These are phyloP conservation scores for Poliocrania exsul DNA, from an alignment of 2,797 vertebrate species.

Conservation along the genomic window DNA sequence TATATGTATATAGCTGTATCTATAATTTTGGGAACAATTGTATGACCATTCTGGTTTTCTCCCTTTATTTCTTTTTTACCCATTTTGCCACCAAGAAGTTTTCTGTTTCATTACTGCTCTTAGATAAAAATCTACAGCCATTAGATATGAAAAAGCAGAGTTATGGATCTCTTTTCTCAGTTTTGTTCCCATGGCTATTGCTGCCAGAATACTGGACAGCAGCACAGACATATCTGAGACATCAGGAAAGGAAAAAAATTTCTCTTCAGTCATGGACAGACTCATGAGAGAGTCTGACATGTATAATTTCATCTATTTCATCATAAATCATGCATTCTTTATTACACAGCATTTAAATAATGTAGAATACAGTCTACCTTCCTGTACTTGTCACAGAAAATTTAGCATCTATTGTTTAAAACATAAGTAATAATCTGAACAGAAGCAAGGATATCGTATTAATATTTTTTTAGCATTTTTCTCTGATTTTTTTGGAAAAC, in stretches of 20 bases:
- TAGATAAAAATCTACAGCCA: background rate
- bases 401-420: background rate
- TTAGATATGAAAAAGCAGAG: background rate
- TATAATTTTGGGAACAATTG: background rate
- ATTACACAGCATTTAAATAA: conserved; percentile 1
- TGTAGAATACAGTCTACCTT: background rate
- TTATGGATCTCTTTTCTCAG: background rate
- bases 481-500: background rate
- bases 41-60: background rate
- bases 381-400: background rate
- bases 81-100: background rate
- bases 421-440: background rate
- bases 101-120: background rate
- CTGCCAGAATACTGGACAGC: background rate
- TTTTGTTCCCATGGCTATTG: background rate
- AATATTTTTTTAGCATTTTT: background rate
- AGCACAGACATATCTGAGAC: background rate
- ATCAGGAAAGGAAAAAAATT: background rate
- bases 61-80: background rate
- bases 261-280: background rate
- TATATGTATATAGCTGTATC: background rate
- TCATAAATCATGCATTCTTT: background rate
- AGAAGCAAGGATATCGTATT: background rate
- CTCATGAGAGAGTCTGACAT: background rate
- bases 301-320: background rate